Conservation (phyloP, 2,797 vertebrate genomes). For the Coregonus ussuriensis region DNA sequence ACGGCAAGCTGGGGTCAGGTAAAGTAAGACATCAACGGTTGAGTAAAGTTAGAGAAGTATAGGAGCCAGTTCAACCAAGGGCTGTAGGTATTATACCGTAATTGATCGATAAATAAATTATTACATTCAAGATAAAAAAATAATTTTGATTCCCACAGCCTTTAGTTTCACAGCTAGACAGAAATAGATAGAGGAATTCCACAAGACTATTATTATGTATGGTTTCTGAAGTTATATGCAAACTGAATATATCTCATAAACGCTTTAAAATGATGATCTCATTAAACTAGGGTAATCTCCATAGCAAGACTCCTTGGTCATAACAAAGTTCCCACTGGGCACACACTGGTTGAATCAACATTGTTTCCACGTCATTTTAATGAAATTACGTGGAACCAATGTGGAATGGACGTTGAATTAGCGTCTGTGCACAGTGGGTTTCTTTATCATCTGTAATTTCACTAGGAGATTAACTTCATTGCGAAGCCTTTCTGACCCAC, state of each 20-base stretch:
- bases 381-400: too few relatives aligned
- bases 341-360: too few relatives aligned
- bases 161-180: conserved; percentile 73
- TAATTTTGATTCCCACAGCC: conserved; percentile 74
- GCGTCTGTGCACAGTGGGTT: too few relatives aligned
- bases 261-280: neutral
- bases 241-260: neutral
- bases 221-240: neutral
- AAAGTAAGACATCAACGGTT: conserved; percentile 60
- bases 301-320: neutral
- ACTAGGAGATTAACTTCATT: neutral
- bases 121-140: too few relatives aligned
- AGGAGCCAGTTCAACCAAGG: conserved; percentile 70
- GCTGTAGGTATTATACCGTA: conserved; percentile 46
- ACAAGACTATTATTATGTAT: conserved; percentile 72
- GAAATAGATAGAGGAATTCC: conserved; percentile 75
- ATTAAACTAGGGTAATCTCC: neutral
- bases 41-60: conserved; percentile 47
- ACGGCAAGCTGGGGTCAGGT: conserved; percentile 74
- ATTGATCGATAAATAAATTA: neutral
- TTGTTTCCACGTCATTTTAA: too few relatives aligned
- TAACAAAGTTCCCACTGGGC: neutral
- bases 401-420: too few relatives aligned
- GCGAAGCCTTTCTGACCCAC: neutral
- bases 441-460: neutral